Evolutionary conservation across 1,140 invertebrate genomes (phyloP).

Genomic region (Papilio helenus): DNA sequence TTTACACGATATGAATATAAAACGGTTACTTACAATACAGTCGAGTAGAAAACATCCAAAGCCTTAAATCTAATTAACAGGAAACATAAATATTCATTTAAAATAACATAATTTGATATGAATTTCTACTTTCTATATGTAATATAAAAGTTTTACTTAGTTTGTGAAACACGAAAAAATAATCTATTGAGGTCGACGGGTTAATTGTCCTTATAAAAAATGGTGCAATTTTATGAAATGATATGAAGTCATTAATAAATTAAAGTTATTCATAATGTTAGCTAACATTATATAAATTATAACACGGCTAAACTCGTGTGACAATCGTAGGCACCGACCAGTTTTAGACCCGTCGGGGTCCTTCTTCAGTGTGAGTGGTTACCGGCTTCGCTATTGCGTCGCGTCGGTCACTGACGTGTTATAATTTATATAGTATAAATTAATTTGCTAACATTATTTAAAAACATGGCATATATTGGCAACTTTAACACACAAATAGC

Average conservation of each 20-base stretch:
- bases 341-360: no score
- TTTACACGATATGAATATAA: slow-evolving; percentile 62
- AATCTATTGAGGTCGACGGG: neutral
- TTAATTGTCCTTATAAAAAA: neutral
- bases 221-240: neutral
- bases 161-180: neutral
- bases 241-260: neutral
- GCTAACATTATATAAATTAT: no score
- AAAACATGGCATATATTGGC: no score
- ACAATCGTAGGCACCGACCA: no score
- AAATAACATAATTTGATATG: neutral
- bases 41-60: slow-evolving; percentile 54
- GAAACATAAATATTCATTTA: neutral
- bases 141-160: neutral
- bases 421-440: no score
- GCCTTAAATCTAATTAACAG: slow-evolving; percentile 15
- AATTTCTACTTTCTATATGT: neutral
- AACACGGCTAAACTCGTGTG: no score
- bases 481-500: no score
- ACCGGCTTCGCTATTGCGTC: no score
- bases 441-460: no score
- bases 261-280: neutral
- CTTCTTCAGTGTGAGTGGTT: no score
- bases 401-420: no score
- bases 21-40: slow-evolving; percentile 51